Evolutionary conservation across 2,797 vertebrate genomes (phyloP).

Genomic region (Danio kyathit): DNA sequence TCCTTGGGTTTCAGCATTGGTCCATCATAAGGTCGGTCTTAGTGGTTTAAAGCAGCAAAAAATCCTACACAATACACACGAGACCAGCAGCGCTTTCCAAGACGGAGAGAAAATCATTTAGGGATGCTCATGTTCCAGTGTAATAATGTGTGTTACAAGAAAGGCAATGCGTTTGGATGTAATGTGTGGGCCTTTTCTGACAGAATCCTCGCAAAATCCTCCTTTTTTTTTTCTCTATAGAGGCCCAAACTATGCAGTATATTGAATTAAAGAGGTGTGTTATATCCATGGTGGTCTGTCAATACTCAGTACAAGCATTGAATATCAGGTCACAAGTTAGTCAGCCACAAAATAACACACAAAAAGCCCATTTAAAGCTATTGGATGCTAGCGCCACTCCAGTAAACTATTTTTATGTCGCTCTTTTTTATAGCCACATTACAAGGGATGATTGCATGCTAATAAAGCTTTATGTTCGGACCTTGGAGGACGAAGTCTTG

Average conservation of each 20-base stretch:
- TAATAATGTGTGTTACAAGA: slow-evolving; percentile 38
- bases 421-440: slow-evolving; percentile 29
- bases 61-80: slow-evolving; percentile 55
- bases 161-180: slow-evolving; percentile 39
- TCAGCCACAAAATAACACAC: too few relatives aligned
- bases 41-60: slow-evolving; percentile 54
- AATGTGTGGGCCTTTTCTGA: slow-evolving; percentile 41
- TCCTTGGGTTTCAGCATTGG: slow-evolving; percentile 53
- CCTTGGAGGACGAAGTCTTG: slow-evolving; percentile 28
- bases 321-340: slow-evolving; percentile 7
- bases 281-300: slow-evolving; percentile 22
- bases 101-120: slow-evolving; percentile 63
- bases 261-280: slow-evolving; percentile 17
- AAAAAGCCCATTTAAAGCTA: too few relatives aligned
- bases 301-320: slow-evolving; percentile 27
- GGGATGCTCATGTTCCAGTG: slow-evolving; percentile 49
- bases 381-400: neutral
- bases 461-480: slow-evolving; percentile 38
- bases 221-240: slow-evolving; percentile 25
- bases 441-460: slow-evolving; percentile 19
- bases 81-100: slow-evolving; percentile 76
- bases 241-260: slow-evolving; percentile 6
- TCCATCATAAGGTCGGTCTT: slow-evolving; percentile 40
- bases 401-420: neutral
- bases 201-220: slow-evolving; percentile 51